A percentile compares a stretch with the other conserved stretches of the same genome.
Conservation (phyloP, 2,888 invertebrate genomes). For the Eupithecia centaureata region DNA sequence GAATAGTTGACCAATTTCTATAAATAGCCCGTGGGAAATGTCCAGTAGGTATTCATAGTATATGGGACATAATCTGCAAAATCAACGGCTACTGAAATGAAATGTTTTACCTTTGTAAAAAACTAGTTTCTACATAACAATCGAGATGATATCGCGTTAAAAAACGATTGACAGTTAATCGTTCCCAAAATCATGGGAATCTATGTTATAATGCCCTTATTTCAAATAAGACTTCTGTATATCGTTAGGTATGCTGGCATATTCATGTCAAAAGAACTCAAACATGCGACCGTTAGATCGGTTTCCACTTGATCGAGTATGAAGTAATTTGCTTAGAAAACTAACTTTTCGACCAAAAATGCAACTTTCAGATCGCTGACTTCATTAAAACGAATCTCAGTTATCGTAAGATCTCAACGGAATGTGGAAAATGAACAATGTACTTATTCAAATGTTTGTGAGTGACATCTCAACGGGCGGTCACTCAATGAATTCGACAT, state of each 20-base stretch:
- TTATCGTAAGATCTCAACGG: slow-evolving; percentile 76
- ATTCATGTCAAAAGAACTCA: slow-evolving; percentile 51
- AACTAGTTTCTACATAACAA: slow-evolving; percentile 1
- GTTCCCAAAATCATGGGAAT: slow-evolving; percentile 22
- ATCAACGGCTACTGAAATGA: background rate
- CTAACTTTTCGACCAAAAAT: slow-evolving; percentile 65
- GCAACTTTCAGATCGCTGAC: slow-evolving; percentile 71
- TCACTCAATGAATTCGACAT: slow-evolving; percentile 55
- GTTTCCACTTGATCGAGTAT: slow-evolving; percentile 66
- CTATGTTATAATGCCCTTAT: slow-evolving; percentile 25
- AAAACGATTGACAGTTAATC: slow-evolving; percentile 24
- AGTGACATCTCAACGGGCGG: slow-evolving; percentile 83
- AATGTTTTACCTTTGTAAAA: background rate
- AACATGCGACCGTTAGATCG: slow-evolving; percentile 66
- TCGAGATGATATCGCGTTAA: slow-evolving; percentile 2
- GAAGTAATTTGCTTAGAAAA: slow-evolving; percentile 56
- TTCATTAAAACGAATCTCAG: slow-evolving; percentile 69
- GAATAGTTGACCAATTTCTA: background rate
- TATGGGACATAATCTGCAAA: background rate
- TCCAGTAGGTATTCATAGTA: background rate
- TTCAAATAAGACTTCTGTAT: slow-evolving; percentile 26
- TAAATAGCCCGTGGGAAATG: background rate
- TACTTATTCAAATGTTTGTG: slow-evolving; percentile 78
- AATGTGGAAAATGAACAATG: slow-evolving; percentile 74
- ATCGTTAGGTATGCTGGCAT: slow-evolving; percentile 28